Evolutionary conservation across 2,113 vertebrate species (phyloP).

Genomic region (Ariopsis seemanni): DNA sequence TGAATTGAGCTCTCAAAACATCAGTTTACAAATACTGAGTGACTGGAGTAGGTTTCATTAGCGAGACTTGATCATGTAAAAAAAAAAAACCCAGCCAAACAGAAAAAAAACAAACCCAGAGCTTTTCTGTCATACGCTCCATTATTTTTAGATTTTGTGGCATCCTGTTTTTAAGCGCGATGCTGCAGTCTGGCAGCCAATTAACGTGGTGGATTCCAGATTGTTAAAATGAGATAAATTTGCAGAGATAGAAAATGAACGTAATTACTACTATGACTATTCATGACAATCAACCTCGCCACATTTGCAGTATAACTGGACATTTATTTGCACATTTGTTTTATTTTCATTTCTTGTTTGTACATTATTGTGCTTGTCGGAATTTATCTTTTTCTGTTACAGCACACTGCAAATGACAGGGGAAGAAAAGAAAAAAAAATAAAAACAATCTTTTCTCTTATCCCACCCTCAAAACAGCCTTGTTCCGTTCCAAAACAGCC

Average conservation of each 20-base stretch:
- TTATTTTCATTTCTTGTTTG: neutral
- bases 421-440: neutral
- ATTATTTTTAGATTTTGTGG: neutral
- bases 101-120: no score
- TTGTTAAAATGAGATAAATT: neutral
- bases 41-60: neutral
- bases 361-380: neutral
- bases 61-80: neutral
- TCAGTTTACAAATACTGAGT: neutral
- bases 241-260: neutral
- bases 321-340: neutral
- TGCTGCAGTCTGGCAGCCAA: neutral
- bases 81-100: neutral
- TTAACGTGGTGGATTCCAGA: neutral
- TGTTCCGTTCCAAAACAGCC: no score
- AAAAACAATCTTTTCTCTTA: no score
- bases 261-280: neutral
- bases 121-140: neutral
- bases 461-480: no score
- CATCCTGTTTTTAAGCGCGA: neutral
- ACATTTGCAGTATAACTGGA: neutral
- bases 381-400: neutral
- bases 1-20: neutral
- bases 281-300: neutral
- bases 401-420: neutral